These are phyloP conservation scores for Caenorhabditis tropicalis DNA, from an alignment of 1,140 invertebrate species.

Conservation along the genomic window DNA sequence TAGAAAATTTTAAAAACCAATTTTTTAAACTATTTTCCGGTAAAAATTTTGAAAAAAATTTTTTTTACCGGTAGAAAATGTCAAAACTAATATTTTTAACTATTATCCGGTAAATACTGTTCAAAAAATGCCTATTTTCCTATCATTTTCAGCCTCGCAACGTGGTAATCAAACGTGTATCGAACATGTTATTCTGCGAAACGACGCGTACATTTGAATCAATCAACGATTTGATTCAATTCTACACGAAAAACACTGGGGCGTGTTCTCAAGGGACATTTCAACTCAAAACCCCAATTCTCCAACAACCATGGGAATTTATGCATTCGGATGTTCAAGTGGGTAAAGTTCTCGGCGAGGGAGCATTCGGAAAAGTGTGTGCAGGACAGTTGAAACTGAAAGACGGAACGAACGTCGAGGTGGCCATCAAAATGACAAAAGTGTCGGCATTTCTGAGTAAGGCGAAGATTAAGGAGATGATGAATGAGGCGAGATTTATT, in stretches of 20 bases:
- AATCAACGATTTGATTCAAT: not conserved
- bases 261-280: not conserved
- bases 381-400: constrained; percentile 26
- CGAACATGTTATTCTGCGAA: not conserved
- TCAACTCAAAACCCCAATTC: constrained; percentile 39
- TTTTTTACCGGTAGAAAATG: no score
- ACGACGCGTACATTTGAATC: not conserved
- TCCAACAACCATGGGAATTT: constrained; percentile 34
- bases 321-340: not conserved
- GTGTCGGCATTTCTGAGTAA: constrained; percentile 11
- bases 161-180: not conserved
- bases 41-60: no score
- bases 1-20: no score
- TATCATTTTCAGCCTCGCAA: constrained; percentile 5
- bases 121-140: no score
- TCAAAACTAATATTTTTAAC: not conserved
- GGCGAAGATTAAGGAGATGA: constrained; percentile 45
- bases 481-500: constrained; percentile 54
- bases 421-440: constrained; percentile 46
- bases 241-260: constrained; percentile 8
- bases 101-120: no score
- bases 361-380: constrained; percentile 48
- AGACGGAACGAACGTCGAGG: not conserved
- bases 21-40: no score
- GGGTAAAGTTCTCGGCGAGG: constrained; percentile 31